Evolutionary conservation across 1,140 invertebrate species (phyloP).

Genomic region (Oreohelix idahoensis): DNA sequence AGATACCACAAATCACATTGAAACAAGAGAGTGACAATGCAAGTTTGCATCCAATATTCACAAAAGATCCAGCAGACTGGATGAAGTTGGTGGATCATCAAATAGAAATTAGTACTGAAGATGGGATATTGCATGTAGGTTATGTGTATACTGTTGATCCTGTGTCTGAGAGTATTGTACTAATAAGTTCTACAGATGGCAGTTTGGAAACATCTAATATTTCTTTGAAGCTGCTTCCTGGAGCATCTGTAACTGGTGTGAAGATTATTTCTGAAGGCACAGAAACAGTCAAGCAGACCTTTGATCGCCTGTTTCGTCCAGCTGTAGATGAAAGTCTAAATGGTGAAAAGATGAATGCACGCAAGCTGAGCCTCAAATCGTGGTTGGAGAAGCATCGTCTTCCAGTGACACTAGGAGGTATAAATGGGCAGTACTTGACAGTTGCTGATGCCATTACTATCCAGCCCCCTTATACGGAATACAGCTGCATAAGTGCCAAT

Average conservation of each 20-base stretch:
- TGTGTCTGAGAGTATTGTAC: constrained; percentile 65
- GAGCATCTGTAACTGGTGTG: constrained; percentile 55
- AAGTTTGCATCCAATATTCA: constrained; percentile 65
- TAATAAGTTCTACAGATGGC: constrained; percentile 58
- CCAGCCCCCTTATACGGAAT: constrained; percentile 65
- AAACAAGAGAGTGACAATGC: constrained; percentile 39
- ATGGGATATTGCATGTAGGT: constrained; percentile 59
- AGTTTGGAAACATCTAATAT: constrained; percentile 43
- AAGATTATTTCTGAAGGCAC: constrained; percentile 52
- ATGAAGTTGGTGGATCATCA: constrained; percentile 67
- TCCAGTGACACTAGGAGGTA: constrained; percentile 57
- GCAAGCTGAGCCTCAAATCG: constrained; percentile 56
- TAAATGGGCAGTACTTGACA: constrained; percentile 53
- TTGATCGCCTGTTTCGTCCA: constrained; percentile 61
- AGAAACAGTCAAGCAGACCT: constrained; percentile 51
- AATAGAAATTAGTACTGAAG: constrained; percentile 54
- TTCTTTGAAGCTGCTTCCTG: constrained; percentile 48
- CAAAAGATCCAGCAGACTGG: constrained; percentile 67
- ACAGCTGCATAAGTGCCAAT: constrained; percentile 69
- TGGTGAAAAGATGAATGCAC: constrained; percentile 56
- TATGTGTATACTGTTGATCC: constrained; percentile 72
- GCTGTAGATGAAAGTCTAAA: constrained; percentile 41
- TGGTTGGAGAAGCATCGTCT: constrained; percentile 69
- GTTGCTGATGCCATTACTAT: constrained; percentile 67
- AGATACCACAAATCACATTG: not conserved